Conservation (phyloP, 2,888 invertebrate species). For the Eupithecia vulgata region DNA sequence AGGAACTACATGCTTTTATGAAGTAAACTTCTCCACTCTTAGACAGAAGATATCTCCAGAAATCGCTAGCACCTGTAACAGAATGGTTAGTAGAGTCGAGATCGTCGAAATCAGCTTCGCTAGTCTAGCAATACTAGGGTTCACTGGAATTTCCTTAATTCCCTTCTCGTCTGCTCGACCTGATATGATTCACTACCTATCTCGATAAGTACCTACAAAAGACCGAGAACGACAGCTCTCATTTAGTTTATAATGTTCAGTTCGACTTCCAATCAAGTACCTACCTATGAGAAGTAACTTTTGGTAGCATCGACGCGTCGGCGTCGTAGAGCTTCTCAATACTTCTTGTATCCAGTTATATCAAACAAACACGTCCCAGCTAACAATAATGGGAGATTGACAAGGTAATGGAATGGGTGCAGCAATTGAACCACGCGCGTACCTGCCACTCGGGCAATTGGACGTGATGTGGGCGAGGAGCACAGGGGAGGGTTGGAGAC, state of each 20-base stretch:
- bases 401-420: constrained; percentile 45
- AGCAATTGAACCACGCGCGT: constrained; percentile 48
- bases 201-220: neutral
- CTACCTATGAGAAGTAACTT: too few relatives aligned
- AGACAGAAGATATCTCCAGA: neutral
- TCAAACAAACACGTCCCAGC: neutral
- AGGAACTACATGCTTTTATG: neutral
- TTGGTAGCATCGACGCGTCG: too few relatives aligned
- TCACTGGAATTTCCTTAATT: too few relatives aligned
- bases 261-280: neutral
- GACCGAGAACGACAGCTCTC: neutral
- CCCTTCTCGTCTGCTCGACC: neutral
- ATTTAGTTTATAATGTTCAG: neutral
- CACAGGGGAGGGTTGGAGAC: constrained; percentile 48
- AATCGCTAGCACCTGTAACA: neutral
- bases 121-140: too few relatives aligned
- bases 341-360: neutral
- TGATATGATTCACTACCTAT: neutral
- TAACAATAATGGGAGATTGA: constrained; percentile 27
- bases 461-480: constrained; percentile 61
- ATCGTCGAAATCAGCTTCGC: neutral
- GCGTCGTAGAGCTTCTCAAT: neutral
- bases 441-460: constrained; percentile 61
- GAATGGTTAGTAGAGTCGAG: neutral
- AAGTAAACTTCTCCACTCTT: neutral